Evolutionary conservation across 2,113 vertebrate genomes (phyloP).

Genomic region (Tautogolabrus adspersus): DNA sequence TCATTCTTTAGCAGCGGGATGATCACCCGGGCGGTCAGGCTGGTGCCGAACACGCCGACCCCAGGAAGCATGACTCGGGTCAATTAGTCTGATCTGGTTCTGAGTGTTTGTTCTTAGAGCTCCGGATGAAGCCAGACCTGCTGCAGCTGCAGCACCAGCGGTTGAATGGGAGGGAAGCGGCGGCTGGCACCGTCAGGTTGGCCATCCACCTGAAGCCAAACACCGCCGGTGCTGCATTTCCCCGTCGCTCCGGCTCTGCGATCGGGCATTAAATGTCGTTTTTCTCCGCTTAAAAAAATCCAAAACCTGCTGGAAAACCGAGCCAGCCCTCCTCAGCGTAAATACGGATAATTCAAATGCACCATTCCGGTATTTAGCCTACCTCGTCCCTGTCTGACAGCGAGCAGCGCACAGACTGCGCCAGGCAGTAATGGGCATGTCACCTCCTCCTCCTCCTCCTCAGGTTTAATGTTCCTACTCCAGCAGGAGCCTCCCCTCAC

Average conservation of each 20-base stretch:
- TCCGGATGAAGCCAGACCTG: slow-evolving; percentile 29
- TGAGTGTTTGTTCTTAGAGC: neutral
- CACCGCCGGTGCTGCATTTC: slow-evolving; percentile 69
- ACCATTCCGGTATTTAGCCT: slow-evolving; percentile 26
- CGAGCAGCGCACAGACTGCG: slow-evolving; percentile 60
- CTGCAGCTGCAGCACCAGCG: slow-evolving; percentile 26
- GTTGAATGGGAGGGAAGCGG: slow-evolving; percentile 35
- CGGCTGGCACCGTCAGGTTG: slow-evolving; percentile 63
- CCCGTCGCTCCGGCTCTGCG: slow-evolving; percentile 60
- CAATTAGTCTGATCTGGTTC: slow-evolving; percentile 5
- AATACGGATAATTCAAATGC: slow-evolving; percentile 10
- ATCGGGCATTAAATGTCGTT: neutral
- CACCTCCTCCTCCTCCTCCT: slow-evolving; percentile 60
- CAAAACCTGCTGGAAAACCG: neutral
- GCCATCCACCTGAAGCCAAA: slow-evolving; percentile 78
- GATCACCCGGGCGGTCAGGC: slow-evolving; percentile 95
- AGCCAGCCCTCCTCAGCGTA: neutral
- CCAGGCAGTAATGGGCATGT: slow-evolving; percentile 70
- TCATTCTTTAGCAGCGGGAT: slow-evolving; percentile 95
- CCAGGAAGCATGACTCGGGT: slow-evolving; percentile 93
- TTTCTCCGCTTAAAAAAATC: neutral
- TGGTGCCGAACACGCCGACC: slow-evolving; percentile 97
- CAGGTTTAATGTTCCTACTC: neutral
- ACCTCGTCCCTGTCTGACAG: slow-evolving; percentile 49
- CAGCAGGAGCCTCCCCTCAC: slow-evolving; percentile 71